Percentiles rank a stretch among this genome's conserved stretches.
Conservation (phyloP, 2,888 invertebrate species). For the Ophraella communa region DNA sequence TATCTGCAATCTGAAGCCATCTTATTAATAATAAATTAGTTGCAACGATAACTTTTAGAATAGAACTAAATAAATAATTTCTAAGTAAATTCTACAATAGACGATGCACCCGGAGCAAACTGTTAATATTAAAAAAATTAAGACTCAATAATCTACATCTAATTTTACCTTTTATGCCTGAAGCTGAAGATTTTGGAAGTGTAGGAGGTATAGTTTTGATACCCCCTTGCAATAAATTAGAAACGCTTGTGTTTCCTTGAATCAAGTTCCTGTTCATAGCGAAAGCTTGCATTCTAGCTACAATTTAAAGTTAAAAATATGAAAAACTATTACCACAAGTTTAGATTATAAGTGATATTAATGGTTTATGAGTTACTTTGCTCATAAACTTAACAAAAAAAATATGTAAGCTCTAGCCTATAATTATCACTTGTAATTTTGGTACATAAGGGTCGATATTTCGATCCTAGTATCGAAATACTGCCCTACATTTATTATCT, state of each 20-base stretch:
- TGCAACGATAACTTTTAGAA: no score
- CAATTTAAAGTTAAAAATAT: conserved; percentile 22
- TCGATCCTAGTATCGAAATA: background rate
- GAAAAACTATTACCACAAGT: no score
- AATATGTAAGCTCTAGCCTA: background rate
- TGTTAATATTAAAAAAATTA: no score
- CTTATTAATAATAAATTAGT: no score
- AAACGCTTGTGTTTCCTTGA: conserved; percentile 45
- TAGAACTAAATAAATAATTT: no score
- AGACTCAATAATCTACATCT: no score
- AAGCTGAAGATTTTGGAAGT: conserved; percentile 41
- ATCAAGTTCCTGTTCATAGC: conserved; percentile 45
- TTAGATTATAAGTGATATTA: background rate
- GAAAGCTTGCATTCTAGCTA: conserved; percentile 48
- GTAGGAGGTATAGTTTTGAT: conserved; percentile 49
- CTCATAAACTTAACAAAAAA: no score
- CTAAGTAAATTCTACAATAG: no score
- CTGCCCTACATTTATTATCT: background rate
- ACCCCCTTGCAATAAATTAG: conserved; percentile 51
- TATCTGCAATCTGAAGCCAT: no score
- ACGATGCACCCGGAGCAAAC: no score
- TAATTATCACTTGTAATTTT: background rate
- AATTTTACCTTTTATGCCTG: conserved; percentile 52
- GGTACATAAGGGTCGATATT: background rate
- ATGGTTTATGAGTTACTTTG: no score